Conservation (phyloP, 92 coral and sea anemone species). For the Zoanthus sansibaricus region DNA sequence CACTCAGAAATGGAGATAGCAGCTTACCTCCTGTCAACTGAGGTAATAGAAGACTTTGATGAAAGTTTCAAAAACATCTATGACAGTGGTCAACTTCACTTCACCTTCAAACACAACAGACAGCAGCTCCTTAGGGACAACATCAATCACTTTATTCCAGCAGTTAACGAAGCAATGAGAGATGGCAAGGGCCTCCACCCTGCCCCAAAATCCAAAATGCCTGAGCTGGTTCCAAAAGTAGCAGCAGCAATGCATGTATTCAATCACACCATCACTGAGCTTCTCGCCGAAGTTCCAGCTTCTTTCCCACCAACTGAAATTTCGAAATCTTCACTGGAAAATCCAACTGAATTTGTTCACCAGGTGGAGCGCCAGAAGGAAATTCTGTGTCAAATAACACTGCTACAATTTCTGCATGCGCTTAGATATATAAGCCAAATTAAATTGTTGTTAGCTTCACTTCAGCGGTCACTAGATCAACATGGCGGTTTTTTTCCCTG, state of each 20-base stretch:
- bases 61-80: slow-evolving; percentile 24
- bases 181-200: slow-evolving; percentile 39
- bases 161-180: slow-evolving; percentile 39
- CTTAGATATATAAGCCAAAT: neutral
- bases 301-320: slow-evolving; percentile 36
- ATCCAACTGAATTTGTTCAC: slow-evolving; percentile 40
- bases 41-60: slow-evolving; percentile 32
- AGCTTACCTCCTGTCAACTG: slow-evolving; percentile 23
- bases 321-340: slow-evolving; percentile 40
- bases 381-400: slow-evolving; percentile 57
- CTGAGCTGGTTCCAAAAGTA: slow-evolving; percentile 58
- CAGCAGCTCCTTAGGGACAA: slow-evolving; percentile 26
- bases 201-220: slow-evolving; percentile 50
- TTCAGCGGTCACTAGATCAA: slow-evolving; percentile 13
- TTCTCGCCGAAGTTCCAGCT: slow-evolving; percentile 43
- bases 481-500: slow-evolving; percentile 12
- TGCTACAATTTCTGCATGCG: neutral
- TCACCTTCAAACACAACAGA: neutral
- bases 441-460: too few species aligned
- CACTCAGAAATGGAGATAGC: slow-evolving; percentile 59
- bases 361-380: slow-evolving; percentile 57
- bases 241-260: slow-evolving; percentile 66
- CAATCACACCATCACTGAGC: slow-evolving; percentile 53
- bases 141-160: slow-evolving; percentile 28
- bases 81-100: slow-evolving; percentile 3